Conservation (phyloP, 2,113 vertebrate genomes). For the Pedionomus torquatus region DNA sequence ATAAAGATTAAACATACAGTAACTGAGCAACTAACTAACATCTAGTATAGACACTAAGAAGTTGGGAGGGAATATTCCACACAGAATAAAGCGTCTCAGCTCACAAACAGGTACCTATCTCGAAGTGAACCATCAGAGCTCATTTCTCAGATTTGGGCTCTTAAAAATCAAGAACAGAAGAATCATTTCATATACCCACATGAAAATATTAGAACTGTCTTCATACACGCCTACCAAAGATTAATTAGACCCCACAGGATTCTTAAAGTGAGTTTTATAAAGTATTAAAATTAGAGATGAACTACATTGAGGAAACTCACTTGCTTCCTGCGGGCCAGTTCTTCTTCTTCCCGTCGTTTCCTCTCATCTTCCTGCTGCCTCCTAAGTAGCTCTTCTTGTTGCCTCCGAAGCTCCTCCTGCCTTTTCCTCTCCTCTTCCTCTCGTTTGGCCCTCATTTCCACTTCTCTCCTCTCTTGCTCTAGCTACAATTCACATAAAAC, state of each 20-base stretch:
- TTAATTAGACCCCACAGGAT: conserved; percentile 49
- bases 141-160: neutral
- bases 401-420: conserved; percentile 82
- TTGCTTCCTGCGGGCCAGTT: conserved; percentile 93
- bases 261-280: conserved; percentile 46
- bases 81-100: neutral
- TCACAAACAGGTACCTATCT: neutral
- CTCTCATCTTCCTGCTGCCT: conserved; percentile 90
- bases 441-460: conserved; percentile 92
- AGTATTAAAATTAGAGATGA: conserved; percentile 28
- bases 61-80: neutral
- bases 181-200: conserved; percentile 22
- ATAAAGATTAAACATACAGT: neutral
- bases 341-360: conserved; percentile 93
- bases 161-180: neutral
- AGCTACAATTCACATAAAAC: conserved; percentile 79
- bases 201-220: conserved; percentile 32
- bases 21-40: neutral
- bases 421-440: conserved; percentile 96
- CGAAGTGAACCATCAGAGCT: neutral
- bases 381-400: conserved; percentile 89
- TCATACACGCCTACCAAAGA: conserved; percentile 40
- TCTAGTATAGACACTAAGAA: neutral
- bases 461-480: conserved; percentile 92
- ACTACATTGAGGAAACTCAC: conserved; percentile 70